Evolutionary conservation across 2,113 vertebrate species (phyloP).

Genomic region (Drymodes brunneopygia): DNA sequence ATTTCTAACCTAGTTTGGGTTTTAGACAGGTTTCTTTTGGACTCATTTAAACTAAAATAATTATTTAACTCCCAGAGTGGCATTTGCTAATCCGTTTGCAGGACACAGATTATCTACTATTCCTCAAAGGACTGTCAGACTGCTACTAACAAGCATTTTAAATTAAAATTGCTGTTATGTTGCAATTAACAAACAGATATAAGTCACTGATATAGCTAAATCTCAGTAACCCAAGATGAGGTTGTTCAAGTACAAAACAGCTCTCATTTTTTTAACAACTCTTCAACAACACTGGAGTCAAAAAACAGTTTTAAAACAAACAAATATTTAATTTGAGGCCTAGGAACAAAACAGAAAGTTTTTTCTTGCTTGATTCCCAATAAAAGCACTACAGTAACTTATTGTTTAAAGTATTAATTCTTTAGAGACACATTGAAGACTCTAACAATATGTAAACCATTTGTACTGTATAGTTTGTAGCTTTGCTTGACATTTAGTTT

Average conservation of each 20-base stretch:
- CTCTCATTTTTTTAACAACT: slow-evolving; percentile 20
- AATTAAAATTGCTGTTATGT: slow-evolving; percentile 54
- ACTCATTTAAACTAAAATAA: slow-evolving; percentile 64
- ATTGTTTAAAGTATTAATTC: slow-evolving; percentile 15
- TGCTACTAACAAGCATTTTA: slow-evolving; percentile 52
- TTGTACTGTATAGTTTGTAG: neutral
- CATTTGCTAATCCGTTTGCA: slow-evolving; percentile 38
- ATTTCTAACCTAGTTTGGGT: no score
- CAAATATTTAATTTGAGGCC: neutral
- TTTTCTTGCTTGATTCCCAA: slow-evolving; percentile 15
- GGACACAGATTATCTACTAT: slow-evolving; percentile 48
- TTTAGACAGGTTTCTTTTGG: neutral
- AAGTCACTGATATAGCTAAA: slow-evolving; percentile 33
- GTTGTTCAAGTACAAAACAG: neutral
- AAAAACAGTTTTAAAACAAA: slow-evolving; percentile 16
- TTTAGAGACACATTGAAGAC: slow-evolving; percentile 15
- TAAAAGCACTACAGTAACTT: neutral
- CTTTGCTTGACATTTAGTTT: neutral
- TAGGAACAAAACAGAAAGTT: slow-evolving; percentile 17
- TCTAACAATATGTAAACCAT: neutral
- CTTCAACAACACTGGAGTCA: slow-evolving; percentile 1
- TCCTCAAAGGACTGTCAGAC: slow-evolving; percentile 18
- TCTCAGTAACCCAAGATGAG: neutral
- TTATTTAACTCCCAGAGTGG: slow-evolving; percentile 13
- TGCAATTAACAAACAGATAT: slow-evolving; percentile 57